Evolutionary conservation across 35 echinoderm and acorn worm species (phyloP).

Genomic region (Eucidaris tribuloides): DNA sequence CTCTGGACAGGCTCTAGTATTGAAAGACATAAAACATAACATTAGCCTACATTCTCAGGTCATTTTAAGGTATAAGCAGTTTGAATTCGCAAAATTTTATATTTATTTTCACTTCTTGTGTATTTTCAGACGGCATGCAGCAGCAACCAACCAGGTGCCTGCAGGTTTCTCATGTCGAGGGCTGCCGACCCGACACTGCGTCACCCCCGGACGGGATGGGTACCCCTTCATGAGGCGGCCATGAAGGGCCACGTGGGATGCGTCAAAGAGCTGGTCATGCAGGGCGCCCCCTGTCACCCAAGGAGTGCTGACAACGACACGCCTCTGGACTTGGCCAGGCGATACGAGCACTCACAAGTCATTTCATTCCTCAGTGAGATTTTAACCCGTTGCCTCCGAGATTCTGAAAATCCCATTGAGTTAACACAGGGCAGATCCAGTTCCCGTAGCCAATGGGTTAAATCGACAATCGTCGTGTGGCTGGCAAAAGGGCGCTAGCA

Average conservation of each 20-base stretch:
- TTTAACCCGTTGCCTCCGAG: too few relatives aligned
- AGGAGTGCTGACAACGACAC: conserved; percentile 87
- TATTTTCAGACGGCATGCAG: conserved; percentile 36
- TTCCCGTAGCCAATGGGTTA: too few relatives aligned
- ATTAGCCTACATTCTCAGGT: too few relatives aligned
- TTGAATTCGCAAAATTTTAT: too few relatives aligned
- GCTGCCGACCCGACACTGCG: conserved; percentile 85
- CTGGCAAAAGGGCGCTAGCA: too few relatives aligned
- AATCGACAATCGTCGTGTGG: too few relatives aligned
- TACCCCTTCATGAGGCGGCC: conserved; percentile 91
- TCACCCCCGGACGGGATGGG: conserved; percentile 94
- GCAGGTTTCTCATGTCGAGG: conserved; percentile 35
- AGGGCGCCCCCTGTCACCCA: conserved; percentile 78
- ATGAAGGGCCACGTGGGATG: conserved; percentile 72
- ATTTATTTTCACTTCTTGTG: too few relatives aligned
- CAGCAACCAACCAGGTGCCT: neutral
- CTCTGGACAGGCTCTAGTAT: too few relatives aligned
- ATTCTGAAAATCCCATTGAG: too few relatives aligned
- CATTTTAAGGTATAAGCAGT: too few relatives aligned
- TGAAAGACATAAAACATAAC: too few relatives aligned
- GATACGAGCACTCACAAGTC: conserved; percentile 54
- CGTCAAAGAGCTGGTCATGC: conserved; percentile 47
- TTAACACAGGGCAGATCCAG: too few relatives aligned
- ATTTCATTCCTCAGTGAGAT: conserved; percentile 71
- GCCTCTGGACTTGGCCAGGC: conserved; percentile 67